phyloP scores from a whole-genome alignment of 1,140 invertebrate genomes.

The Littorina saxatilis region DNA sequence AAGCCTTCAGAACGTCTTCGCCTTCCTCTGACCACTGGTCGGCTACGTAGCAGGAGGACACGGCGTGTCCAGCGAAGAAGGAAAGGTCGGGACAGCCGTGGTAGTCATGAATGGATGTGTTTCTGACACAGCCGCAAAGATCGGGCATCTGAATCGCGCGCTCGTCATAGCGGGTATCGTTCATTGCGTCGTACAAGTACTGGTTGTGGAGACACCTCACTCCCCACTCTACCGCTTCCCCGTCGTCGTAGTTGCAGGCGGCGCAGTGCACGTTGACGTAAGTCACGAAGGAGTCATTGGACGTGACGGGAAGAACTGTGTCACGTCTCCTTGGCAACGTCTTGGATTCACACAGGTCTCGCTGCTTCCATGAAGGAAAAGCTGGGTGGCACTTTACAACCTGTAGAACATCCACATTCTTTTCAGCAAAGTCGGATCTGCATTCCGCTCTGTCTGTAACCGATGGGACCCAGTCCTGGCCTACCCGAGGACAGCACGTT shows the following conservation, averaged over 20 bases:
- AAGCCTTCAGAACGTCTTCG: not conserved
- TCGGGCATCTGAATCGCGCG: not conserved
- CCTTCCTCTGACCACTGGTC: not conserved
- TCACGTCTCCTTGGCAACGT: not conserved
- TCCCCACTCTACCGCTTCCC: not conserved
- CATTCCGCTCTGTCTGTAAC: not conserved
- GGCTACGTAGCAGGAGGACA: slow-evolving; percentile 2
- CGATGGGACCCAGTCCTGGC: not conserved
- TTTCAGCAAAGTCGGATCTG: not conserved
- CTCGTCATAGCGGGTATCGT: not conserved
- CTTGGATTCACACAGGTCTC: no score
- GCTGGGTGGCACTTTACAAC: not conserved
- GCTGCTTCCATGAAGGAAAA: not conserved
- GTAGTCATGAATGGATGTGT: not conserved
- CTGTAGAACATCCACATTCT: not conserved
- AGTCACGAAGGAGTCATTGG: not conserved
- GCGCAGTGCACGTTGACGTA: slow-evolving; percentile 21
- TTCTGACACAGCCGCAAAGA: not conserved
- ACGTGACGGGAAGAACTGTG: slow-evolving; percentile 1
- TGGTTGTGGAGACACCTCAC: slow-evolving; percentile 15
- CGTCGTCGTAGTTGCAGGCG: not conserved
- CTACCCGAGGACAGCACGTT: no score
- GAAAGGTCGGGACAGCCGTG: not conserved
- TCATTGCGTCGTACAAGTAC: slow-evolving; percentile 5
- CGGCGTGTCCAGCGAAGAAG: not conserved